A percentile compares a stretch with the other conserved stretches of the same genome.
These are phyloP conservation scores for Trichonephila clavata DNA, from an alignment of 1,140 invertebrate species.

Conservation along the genomic window DNA sequence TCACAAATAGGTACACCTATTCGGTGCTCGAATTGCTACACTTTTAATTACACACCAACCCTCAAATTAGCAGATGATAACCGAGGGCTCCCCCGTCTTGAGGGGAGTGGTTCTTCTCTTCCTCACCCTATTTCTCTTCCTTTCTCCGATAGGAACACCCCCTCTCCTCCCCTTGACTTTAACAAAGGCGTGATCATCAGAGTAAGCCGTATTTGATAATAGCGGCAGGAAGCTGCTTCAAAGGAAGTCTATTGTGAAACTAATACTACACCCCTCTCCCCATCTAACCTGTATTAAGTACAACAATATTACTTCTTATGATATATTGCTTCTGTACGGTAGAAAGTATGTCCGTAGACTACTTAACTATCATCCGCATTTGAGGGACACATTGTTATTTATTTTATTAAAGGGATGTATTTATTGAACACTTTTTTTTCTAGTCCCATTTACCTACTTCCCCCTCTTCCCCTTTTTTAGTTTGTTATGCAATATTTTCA, in stretches of 20 bases:
- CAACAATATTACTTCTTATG: slow-evolving; percentile 11
- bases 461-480: not conserved
- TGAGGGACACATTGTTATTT: not conserved
- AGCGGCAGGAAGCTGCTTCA: not conserved
- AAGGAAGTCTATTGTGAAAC: slow-evolving; percentile 10
- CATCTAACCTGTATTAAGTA: not conserved
- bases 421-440: not conserved
- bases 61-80: too few relatives aligned
- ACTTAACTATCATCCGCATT: not conserved
- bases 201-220: not conserved
- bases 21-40: not conserved
- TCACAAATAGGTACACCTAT: too few relatives aligned
- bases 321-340: not conserved
- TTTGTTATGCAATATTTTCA: not conserved
- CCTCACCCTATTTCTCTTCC: not conserved
- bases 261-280: not conserved
- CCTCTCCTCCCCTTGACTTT: not conserved
- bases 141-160: too few relatives aligned
- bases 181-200: slow-evolving; percentile 7
- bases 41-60: not conserved
- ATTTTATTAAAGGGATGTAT: slow-evolving; percentile 3
- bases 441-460: not conserved
- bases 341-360: not conserved
- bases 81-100: not conserved
- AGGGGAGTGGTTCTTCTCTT: not conserved